Conservation (phyloP, 2,888 invertebrate genomes). For the Habrosyne pyritoides region DNA sequence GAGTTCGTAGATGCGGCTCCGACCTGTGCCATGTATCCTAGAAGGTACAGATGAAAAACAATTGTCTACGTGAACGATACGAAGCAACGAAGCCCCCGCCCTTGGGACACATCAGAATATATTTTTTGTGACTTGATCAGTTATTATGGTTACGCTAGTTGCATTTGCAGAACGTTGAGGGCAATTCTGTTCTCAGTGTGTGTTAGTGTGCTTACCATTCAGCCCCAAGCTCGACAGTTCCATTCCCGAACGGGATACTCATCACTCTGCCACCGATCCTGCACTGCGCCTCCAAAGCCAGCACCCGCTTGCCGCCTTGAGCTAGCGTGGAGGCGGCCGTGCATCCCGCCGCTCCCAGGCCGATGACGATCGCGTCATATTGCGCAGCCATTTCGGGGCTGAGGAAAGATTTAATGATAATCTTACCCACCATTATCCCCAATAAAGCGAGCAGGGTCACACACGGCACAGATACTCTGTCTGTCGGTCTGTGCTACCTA, state of each 20-base stretch:
- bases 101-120: too few species aligned
- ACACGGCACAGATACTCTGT: too few species aligned
- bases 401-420: too few species aligned
- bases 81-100: too few species aligned
- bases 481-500: too few species aligned
- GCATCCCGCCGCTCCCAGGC: slow-evolving; percentile 60
- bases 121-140: too few species aligned
- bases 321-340: slow-evolving; percentile 57
- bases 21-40: slow-evolving; percentile 66
- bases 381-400: slow-evolving; percentile 36
- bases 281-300: slow-evolving; percentile 62
- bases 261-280: slow-evolving; percentile 63
- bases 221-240: slow-evolving; percentile 65
- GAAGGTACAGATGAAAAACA: neutral
- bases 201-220: slow-evolving; percentile 64
- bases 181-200: too few species aligned
- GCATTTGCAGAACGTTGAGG: too few species aligned
- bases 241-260: slow-evolving; percentile 62
- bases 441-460: too few species aligned
- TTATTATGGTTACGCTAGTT: too few species aligned
- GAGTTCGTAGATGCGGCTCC: slow-evolving; percentile 41
- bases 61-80: too few species aligned
- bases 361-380: slow-evolving; percentile 66
- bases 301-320: slow-evolving; percentile 52
- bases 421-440: too few species aligned